Evolutionary conservation across 2,113 vertebrate genomes (phyloP).

Genomic region (Collichthys lucidus): DNA sequence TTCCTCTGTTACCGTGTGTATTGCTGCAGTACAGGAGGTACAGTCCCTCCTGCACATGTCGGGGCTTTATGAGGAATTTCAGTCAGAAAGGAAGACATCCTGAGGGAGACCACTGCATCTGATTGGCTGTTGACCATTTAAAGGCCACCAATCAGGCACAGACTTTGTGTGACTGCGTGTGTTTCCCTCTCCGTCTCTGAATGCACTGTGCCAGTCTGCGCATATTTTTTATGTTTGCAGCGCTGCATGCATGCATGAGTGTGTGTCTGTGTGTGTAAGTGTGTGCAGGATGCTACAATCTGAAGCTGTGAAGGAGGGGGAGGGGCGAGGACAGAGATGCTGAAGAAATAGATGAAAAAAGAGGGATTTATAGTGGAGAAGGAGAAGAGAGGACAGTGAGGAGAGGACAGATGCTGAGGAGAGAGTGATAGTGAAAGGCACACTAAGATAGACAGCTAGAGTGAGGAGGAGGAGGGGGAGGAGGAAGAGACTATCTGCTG

Average conservation of each 20-base stretch:
- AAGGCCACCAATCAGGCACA: constrained; percentile 66
- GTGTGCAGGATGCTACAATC: constrained; percentile 56
- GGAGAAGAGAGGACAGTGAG: neutral
- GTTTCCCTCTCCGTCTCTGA: constrained; percentile 67
- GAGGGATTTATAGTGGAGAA: constrained; percentile 1
- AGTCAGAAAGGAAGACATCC: constrained; percentile 63
- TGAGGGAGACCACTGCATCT: constrained; percentile 46
- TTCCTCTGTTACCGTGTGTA: constrained; percentile 44
- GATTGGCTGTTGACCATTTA: constrained; percentile 64
- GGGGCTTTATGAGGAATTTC: constrained; percentile 60
- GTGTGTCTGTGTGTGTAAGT: constrained; percentile 15
- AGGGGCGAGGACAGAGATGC: constrained; percentile 33
- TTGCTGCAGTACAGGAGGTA: constrained; percentile 60
- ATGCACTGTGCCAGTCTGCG: constrained; percentile 62
- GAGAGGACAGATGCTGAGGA: constrained; percentile 41
- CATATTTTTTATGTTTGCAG: constrained; percentile 73
- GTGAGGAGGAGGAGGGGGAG: constrained; percentile 51
- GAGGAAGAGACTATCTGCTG: constrained; percentile 52
- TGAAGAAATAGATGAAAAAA: constrained; percentile 44
- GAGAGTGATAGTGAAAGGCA: constrained; percentile 34
- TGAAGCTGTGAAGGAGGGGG: constrained; percentile 41
- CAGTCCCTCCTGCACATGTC: constrained; percentile 52
- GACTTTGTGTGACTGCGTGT: constrained; percentile 63
- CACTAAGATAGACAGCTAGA: constrained; percentile 17
- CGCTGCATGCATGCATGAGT: constrained; percentile 50